Evolutionary conservation across 2,797 vertebrate genomes (phyloP), one percentile per base, ranked within the genome.

Genomic region (Paramormyrops hopkinsi): DNA sequence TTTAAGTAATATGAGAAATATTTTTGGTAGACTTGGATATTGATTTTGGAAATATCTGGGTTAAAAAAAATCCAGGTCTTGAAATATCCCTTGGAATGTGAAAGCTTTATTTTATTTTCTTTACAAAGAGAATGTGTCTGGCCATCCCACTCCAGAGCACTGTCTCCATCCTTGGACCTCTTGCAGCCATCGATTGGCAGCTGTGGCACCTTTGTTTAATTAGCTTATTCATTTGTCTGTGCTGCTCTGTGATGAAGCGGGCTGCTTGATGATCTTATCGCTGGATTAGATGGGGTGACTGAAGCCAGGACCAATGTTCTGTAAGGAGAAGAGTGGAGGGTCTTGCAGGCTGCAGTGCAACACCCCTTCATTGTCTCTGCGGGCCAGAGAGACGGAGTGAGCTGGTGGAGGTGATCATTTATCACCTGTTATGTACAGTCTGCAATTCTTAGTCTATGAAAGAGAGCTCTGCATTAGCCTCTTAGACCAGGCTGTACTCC

Each of bases 331-430:
- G 84, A 89, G 86, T 41, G 50, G 59, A 44, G 44, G 73, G 25
- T 53, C 46, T 89, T 48, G 69, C 62, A 37, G 44, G 54, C 76
- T 54, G 69, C 82, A 88, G 56, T 50, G 46, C 53, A 44, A 62
- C 79, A 33, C 29, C 84, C 29, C 84, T 29, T n/a, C 41, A 88
- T 90, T 89, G 41, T 89, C 65, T 91, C 25, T 65, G 50, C 53
- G 44, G 29, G 73, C 25, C 54, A 19, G 41, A 48, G 86, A 86
- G 69, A 79, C 84, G 4, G 86, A 54, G 69, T 50, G 48, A 82
- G 69, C 73, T 53, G 19, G 41, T 50, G 25, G 22, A 48, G 0
- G 17, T 73, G 29, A 90, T 88, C 85, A 91, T 89, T 54, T 79
- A 85, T 87, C 89, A 85, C 86, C 37, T n/a, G 33, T 54, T 84